Conservation (phyloP, 2,113 vertebrate genomes). For the Myotis lucifugus region DNA sequence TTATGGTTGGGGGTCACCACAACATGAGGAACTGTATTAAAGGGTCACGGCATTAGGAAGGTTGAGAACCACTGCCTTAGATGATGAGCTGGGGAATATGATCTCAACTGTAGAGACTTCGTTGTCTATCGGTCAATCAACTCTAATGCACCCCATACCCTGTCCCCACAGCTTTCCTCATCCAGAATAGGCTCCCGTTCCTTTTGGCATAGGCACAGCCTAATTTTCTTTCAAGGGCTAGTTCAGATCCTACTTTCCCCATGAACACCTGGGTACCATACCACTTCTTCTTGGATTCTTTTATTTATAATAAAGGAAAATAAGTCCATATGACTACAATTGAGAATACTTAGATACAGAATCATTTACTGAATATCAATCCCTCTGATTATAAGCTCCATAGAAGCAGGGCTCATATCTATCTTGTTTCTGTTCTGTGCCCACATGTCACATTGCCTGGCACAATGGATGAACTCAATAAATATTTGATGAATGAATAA, state of each 20-base stretch:
- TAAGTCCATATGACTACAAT: not conserved
- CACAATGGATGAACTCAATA: not conserved
- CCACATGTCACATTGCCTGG: not conserved
- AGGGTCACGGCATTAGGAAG: too few relatives aligned
- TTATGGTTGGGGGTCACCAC: too few relatives aligned
- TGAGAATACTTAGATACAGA: not conserved
- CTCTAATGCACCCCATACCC: accelerated
- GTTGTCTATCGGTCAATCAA: not conserved
- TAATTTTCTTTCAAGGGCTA: not conserved
- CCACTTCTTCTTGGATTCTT: not conserved
- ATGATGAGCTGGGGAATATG: not conserved
- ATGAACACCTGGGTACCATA: not conserved
- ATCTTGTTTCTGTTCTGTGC: not conserved
- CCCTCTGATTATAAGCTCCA: not conserved
- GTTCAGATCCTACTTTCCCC: not conserved
- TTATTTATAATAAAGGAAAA: not conserved
- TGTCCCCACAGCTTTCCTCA: not conserved
- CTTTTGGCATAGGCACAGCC: not conserved
- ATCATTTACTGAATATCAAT: not conserved
- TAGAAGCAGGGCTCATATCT: not conserved
- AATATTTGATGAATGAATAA: not conserved
- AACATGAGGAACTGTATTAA: too few relatives aligned
- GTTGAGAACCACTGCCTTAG: too few relatives aligned
- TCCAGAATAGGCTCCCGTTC: not conserved
- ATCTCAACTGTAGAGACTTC: not conserved